These are phyloP conservation scores for Cephalotes varians DNA, from an alignment of 2,888 invertebrate genomes.

Conservation along the genomic window DNA sequence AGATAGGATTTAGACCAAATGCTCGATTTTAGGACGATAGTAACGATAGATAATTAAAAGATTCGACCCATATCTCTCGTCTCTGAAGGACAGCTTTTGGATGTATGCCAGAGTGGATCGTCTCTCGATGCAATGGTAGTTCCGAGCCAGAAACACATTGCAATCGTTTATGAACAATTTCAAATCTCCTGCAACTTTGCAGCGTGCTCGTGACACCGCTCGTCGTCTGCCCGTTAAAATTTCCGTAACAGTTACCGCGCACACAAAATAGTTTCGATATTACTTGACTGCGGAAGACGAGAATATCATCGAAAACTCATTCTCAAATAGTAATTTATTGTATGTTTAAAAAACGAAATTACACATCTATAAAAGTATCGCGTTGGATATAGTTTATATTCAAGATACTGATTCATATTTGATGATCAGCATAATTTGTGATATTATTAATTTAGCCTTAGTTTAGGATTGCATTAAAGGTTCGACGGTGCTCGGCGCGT, in stretches of 20 bases:
- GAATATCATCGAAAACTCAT: constrained; percentile 46
- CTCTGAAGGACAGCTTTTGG: constrained; percentile 31
- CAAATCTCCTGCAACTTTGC: constrained; percentile 50
- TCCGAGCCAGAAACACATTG: constrained; percentile 45
- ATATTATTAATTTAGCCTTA: no score
- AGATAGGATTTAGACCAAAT: background rate
- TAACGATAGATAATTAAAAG: constrained; percentile 44
- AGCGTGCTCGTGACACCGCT: constrained; percentile 50
- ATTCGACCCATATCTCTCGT: constrained; percentile 10
- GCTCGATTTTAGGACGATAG: background rate
- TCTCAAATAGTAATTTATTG: constrained; percentile 14
- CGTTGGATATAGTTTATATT: background rate
- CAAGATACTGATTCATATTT: no score
- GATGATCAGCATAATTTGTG: no score
- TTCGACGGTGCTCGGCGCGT: no score
- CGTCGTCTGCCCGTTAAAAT: constrained; percentile 53
- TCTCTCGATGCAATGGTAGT: constrained; percentile 29
- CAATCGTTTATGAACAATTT: constrained; percentile 55
- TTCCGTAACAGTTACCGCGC: constrained; percentile 50
- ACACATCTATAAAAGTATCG: background rate
- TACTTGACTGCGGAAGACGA: constrained; percentile 49
- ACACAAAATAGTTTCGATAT: constrained; percentile 53
- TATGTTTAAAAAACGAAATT: background rate
- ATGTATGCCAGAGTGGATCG: constrained; percentile 23
- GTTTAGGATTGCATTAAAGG: no score